A percentile compares a stretch with the other conserved stretches of the same genome.
These are phyloP conservation scores for Anolis apletophallus DNA, from an alignment of 2,797 vertebrate species.

Conservation along the genomic window DNA sequence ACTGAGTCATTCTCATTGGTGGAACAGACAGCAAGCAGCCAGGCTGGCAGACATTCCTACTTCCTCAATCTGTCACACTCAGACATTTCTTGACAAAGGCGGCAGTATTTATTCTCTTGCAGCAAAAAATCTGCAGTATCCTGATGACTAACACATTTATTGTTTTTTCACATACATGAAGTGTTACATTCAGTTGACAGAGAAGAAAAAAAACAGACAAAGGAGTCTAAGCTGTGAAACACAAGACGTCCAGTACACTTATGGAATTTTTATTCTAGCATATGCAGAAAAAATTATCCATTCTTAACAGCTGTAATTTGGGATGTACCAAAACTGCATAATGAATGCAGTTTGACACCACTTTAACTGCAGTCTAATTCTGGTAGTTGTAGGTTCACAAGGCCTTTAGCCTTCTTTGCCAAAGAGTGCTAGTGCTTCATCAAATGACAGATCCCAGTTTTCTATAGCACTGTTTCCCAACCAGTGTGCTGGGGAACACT, in stretches of 20 bases:
- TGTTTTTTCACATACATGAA: neutral
- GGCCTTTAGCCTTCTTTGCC: no score
- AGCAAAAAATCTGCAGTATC: neutral
- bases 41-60: neutral
- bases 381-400: no score
- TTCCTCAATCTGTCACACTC: neutral
- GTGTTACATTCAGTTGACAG: neutral
- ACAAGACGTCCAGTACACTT: neutral
- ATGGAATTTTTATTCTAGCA: neutral
- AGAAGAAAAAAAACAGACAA: neutral
- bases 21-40: neutral
- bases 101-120: neutral
- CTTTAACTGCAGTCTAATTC: no score
- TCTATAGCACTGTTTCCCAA: no score
- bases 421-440: no score
- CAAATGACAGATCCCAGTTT: no score
- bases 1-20: neutral
- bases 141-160: constrained; percentile 6
- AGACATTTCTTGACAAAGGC: neutral
- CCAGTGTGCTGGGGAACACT: no score
- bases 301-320: neutral
- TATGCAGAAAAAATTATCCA: neutral
- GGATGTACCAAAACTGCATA: no score
- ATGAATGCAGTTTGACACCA: no score
- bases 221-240: neutral